Percentiles rank a stretch among this genome's conserved stretches.
Conservation (phyloP, 2,113 vertebrate species). For the Hemicordylus capensis region DNA sequence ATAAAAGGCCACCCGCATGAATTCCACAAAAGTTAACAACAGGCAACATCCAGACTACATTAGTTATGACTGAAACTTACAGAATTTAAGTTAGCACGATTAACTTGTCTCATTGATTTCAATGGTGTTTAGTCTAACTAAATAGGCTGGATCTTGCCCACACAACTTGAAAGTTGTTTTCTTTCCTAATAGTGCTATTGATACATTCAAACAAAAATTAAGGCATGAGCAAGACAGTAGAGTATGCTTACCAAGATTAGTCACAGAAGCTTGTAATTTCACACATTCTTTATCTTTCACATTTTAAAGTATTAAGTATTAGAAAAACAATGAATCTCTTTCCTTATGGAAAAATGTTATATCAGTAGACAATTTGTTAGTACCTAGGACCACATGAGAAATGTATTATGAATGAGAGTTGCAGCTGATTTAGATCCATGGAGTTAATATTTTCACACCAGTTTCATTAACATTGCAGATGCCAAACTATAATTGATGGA, state of each 20-base stretch:
- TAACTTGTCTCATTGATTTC: no score
- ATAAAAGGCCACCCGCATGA: not conserved
- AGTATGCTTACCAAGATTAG: not conserved
- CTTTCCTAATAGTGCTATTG: no score
- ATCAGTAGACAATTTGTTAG: not conserved
- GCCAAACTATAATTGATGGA: not conserved
- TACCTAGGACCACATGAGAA: not conserved
- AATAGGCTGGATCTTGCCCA: no score
- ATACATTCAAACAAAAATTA: not conserved
- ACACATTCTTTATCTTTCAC: not conserved
- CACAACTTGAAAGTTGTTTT: not conserved
- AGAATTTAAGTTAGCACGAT: no score
- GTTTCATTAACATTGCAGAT: not conserved
- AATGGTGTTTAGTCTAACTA: no score
- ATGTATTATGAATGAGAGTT: not conserved
- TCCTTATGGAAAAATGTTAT: not conserved
- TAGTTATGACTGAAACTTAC: no score
- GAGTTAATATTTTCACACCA: not conserved
- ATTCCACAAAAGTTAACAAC: not conserved
- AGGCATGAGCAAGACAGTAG: not conserved
- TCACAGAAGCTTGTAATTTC: not conserved
- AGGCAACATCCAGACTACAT: no score
- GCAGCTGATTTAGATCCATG: not conserved
- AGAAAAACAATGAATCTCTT: not conserved
- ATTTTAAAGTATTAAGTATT: not conserved